Percentiles rank a stretch among this genome's conserved stretches.
These are phyloP conservation scores for Nasonia oneida DNA, from an alignment of 2,888 invertebrate species.

Conservation along the genomic window DNA sequence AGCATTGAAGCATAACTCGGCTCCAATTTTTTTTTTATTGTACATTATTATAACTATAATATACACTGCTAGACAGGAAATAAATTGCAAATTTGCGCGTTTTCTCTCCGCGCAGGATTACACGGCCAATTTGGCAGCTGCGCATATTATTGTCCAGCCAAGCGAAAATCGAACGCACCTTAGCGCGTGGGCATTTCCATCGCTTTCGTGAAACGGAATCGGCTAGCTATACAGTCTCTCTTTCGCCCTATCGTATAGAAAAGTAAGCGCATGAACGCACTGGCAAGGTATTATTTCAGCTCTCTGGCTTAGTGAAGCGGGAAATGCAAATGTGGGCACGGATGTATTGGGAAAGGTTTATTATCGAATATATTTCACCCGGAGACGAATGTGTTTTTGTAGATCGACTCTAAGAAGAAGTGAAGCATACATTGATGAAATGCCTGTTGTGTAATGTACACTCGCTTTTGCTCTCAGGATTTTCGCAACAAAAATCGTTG, in stretches of 20 bases:
- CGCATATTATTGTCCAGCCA: not conserved
- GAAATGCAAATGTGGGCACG: not conserved
- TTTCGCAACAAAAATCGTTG: not conserved
- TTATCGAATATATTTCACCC: slow-evolving; percentile 14
- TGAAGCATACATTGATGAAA: not conserved
- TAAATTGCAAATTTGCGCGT: not conserved
- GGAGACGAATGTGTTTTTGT: not conserved
- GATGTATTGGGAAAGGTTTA: not conserved
- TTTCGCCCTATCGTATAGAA: not conserved
- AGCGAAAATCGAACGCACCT: slow-evolving; percentile 1
- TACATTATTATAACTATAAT: not conserved
- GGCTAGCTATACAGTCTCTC: not conserved
- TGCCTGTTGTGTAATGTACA: not conserved
- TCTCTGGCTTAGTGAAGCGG: not conserved
- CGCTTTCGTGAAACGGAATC: slow-evolving; percentile 35
- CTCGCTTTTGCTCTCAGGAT: not conserved
- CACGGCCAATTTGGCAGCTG: slow-evolving; percentile 33
- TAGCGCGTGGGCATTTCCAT: not conserved
- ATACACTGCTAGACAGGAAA: not conserved
- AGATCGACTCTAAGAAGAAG: not conserved
- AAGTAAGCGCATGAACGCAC: not conserved
- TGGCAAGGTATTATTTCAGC: not conserved
- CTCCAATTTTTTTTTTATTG: too few species aligned
- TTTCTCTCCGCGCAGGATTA: slow-evolving; percentile 1
- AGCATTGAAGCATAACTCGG: too few species aligned